Evolutionary conservation across 2,113 vertebrate species (phyloP).

Genomic region (Galbula dea): DNA sequence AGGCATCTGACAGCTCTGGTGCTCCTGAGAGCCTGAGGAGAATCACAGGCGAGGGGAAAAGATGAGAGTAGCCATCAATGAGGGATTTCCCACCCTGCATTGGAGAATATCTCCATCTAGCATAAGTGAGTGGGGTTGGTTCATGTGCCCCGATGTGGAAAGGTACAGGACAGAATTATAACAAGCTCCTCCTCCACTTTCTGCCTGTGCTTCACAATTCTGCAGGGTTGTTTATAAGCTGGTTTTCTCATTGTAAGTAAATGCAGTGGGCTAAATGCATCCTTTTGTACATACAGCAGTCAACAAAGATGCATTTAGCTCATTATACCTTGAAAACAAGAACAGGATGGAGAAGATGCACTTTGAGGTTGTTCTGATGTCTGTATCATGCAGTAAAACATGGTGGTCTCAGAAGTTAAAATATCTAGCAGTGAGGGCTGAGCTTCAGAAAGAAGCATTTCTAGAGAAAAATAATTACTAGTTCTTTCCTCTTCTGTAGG

Average conservation of each 20-base stretch:
- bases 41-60: neutral
- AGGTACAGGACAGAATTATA: neutral
- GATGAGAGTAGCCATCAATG: neutral
- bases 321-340: neutral
- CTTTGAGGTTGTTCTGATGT: neutral
- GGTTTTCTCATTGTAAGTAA: neutral
- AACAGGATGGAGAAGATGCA: neutral
- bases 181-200: neutral
- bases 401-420: neutral
- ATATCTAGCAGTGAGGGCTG: neutral
- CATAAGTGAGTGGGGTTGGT: neutral
- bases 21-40: neutral
- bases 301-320: neutral
- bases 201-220: neutral
- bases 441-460: neutral
- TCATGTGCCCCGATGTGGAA: fast-evolving
- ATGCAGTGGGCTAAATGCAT: neutral
- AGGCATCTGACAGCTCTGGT: neutral
- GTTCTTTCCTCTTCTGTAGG: neutral
- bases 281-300: neutral
- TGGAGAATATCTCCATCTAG: neutral
- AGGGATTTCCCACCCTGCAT: neutral
- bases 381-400: neutral
- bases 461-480: neutral
- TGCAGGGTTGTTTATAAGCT: neutral